Evolutionary conservation across 2,797 vertebrate species (phyloP), one percentile per base, ranked within the genome.

Genomic region (Clarias laeviceps): DNA sequence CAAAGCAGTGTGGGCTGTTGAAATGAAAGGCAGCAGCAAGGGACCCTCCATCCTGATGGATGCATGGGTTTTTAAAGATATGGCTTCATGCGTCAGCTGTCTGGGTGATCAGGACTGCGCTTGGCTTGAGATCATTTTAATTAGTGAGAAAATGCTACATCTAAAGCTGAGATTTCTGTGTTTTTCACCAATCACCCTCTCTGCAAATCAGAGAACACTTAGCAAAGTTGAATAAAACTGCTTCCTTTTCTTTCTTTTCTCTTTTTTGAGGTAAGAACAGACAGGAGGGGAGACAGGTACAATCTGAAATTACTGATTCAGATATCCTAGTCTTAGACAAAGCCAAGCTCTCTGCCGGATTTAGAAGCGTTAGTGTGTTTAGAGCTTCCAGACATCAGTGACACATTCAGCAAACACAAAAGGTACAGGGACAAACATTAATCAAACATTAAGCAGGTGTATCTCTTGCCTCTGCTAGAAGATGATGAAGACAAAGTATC

Each of bases 101-200:
- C 92, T 93, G 93, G 90, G 88, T 93, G 92, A 94, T 94, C 92
- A 93, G 90, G 92, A 94, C 93, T 90, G 68, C 91, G 89, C 92
- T 93, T 92, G 92, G 93, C 93, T 90, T 22, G 37, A 90, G 88
- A 89, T 91, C 87, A 87, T 91, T 94, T 93, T 93, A 90, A 91
- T 95, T 93, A 84, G 86, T 90, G 74, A 76, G 37, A 88, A 93
- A 93, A 92, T 90, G 86, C 81, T 86, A 91, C 92, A 91, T 94
- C 91, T 94, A 94, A 93, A 91, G 84, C 82, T 88, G 83, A 84
- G 91, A 90, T 87, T 66, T 1, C 61, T 17, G 37, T 57, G 32
- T 82, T 64, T 82, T 62, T 50, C 24, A 40, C 78, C 65, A 24
- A 20, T 27, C n/a, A 5, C 56, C 5, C 22, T 77, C 80, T 69